Base-by-base conservation (phyloP, 2,888 invertebrate species). In the Heliconius hortense region DNA sequence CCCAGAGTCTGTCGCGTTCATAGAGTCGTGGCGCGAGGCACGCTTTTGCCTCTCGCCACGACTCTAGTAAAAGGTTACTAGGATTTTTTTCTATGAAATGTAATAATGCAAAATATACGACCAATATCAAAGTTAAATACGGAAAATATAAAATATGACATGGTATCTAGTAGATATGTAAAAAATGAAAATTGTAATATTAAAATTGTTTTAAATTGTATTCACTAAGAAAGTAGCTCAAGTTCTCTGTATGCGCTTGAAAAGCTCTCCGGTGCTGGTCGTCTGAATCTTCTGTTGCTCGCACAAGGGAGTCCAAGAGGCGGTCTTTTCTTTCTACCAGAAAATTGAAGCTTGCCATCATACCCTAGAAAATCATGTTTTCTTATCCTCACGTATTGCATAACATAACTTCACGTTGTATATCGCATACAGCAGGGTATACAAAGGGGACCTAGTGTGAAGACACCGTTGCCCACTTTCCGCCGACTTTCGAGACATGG, bases 241-340 rank as follows among this genome's bases (percentile, higher is more conserved):
- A 95, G 71, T 95, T 95, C 81, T 96, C 95, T 64, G 96, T 95
- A 83, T 97, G 97, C 0, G 96, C 95, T 79, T 96, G 96, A 82
- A 97, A 96, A 73, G 96, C 95, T 67, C 96, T 95, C 0, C 95
- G 94, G 83, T 97, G 97, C 86, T 97, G 96, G 39, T 96, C 95
- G 84, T 97, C 96, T 0, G 97, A 95, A 80, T 96, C 95, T 39
- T 96, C 95, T 18, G 97, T 90, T 78, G 96, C 96, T 28, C 90
- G 91, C 81, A 96, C 90, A 76, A 97, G 89, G 24, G 95, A 94
- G 7, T 93, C 87, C 60, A 97, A 95, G 0, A 96, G 94, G 0
- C 95, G 92, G 85, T 97, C 95, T 85, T 97, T 97, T 18, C 95
- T 94, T 48, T 95, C 95, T 24, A 97, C 81, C n/a, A 95, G 90